A percentile compares a stretch with the other conserved stretches of the same genome.
Conservation (phyloP, 2,797 vertebrate genomes). For the Hemitrygon akajei region DNA sequence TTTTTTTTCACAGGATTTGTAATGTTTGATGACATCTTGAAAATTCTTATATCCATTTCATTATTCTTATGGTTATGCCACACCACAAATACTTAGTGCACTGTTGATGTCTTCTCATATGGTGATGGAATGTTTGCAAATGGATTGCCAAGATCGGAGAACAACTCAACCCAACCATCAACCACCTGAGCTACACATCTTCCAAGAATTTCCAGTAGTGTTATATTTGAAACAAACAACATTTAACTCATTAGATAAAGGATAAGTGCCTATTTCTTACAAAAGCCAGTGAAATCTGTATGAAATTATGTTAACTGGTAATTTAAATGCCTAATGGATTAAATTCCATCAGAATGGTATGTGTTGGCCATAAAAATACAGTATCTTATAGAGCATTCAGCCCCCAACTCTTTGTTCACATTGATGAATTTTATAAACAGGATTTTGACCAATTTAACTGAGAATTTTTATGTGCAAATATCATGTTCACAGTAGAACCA, state of each 20-base stretch:
- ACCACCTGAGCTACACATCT: no score
- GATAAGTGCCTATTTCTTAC: background rate
- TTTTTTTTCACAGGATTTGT: background rate
- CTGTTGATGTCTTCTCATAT: no score
- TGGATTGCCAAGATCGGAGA: no score
- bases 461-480: no score
- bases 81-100: no score
- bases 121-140: no score
- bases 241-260: background rate
- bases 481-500: no score
- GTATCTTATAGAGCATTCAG: no score
- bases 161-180: no score
- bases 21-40: background rate
- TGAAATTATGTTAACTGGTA: background rate
- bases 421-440: no score
- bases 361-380: background rate
- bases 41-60: background rate
- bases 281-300: background rate
- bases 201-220: background rate
- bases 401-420: no score
- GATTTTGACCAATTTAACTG: no score
- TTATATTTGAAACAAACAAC: background rate
- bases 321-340: background rate
- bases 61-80: background rate
- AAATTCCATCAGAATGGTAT: background rate